Base-by-base conservation (phyloP, 2,797 vertebrate species). In the Ceryle rudis region DNA sequence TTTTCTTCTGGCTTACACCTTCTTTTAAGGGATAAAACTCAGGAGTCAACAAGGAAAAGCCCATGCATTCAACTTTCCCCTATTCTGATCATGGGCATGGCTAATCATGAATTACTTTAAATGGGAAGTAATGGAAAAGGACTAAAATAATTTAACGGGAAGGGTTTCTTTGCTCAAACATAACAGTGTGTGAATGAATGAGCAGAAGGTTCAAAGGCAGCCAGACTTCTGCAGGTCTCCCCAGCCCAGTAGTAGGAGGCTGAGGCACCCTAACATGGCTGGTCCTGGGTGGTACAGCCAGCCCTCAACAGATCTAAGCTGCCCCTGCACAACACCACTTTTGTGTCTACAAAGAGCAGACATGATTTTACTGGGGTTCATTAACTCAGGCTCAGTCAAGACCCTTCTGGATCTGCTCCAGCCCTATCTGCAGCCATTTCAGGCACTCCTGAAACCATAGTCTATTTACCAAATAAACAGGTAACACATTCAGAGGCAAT, bases 1-100 rank as follows among this genome's bases (percentile, higher is more conserved):
- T 90, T 79, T 81, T 72, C 44, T 89, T 84, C 31, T 67, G 35
- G 14, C 33, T 86, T 90, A 46, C 73, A 84, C 23, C 19, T 67
- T 89, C 66, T 67, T 81, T 84, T 49, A 77, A 62, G 9, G 16
- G 19, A 65, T 61, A 89, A 85, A 66, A 2, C 17, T 81, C 60
- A 87, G 17, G 4, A 85, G 26, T 42, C 39, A 79, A n/a, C 21
- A 69, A 46, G 46, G 7, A 87, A 69, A 92, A 80, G 16, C 14
- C 25, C 39, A 19, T 29, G 65, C 22, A 74, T 41, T 70, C 47
- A 77, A 11, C 28, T 87, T 80, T 23, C 16, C 17, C 29, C 28
- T 73, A 2, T 58, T 61, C 31, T 61, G 49, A n/a, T 64, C 60
- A 61, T 2, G 10, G 39, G 37, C 49, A 54, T 74, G 9, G 49